These are phyloP conservation scores for Psephotus haematonotus DNA, from an alignment of 2,113 vertebrate genomes.

Conservation along the genomic window DNA sequence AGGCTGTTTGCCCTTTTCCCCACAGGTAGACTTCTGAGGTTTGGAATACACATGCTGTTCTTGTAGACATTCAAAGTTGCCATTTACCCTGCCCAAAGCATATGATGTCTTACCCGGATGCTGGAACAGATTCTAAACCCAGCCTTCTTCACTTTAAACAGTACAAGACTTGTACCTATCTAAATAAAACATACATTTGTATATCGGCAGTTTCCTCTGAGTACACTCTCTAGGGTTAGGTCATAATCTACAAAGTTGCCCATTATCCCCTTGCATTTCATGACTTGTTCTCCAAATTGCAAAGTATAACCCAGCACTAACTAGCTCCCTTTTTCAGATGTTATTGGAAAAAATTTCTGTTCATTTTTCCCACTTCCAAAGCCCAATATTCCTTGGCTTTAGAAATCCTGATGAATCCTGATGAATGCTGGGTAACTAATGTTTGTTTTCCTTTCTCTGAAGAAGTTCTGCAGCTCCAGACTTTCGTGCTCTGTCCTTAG, in stretches of 20 bases:
- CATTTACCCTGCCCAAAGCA: not conserved
- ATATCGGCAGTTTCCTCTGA: not conserved
- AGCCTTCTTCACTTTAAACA: not conserved
- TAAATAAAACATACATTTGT: not conserved
- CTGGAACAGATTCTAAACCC: not conserved
- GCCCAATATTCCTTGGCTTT: not conserved
- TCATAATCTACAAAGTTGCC: not conserved
- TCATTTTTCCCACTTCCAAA: not conserved
- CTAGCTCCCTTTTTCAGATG: not conserved
- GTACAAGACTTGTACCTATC: not conserved
- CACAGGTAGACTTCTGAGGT: not conserved
- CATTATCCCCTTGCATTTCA: not conserved
- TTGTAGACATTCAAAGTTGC: not conserved
- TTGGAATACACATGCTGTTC: not conserved
- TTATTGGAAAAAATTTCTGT: not conserved
- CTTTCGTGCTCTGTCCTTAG: not conserved
- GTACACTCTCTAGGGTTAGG: not conserved
- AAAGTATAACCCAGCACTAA: not conserved
- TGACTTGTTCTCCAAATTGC: not conserved
- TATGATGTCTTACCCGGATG: not conserved
- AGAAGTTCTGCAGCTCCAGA: not conserved
- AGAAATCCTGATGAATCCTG: not conserved
- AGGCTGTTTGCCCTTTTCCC: not conserved
- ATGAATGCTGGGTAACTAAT: not conserved
- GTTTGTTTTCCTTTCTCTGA: not conserved